Percentiles rank a stretch among this genome's conserved stretches.
Conservation (phyloP, 2,888 invertebrate species). For the Rhodophaea formosa region DNA sequence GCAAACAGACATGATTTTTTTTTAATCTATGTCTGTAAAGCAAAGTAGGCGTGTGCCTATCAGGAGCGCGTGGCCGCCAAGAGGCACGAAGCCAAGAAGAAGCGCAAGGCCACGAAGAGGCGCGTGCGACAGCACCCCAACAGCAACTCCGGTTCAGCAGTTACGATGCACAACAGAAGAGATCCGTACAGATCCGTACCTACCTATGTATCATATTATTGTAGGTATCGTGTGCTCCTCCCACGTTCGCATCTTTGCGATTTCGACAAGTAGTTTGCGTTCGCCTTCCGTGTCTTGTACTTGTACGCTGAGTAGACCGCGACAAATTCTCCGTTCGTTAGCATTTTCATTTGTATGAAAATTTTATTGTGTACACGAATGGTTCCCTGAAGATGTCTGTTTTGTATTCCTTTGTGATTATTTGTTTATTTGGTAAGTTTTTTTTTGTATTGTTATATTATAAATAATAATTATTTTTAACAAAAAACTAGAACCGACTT, state of each 20-base stretch:
- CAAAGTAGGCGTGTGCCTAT: no score
- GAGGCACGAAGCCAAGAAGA: no score
- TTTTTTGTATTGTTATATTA: background rate
- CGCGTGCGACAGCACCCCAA: no score
- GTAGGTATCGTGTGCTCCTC: slow-evolving; percentile 29
- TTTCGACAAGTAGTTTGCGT: slow-evolving; percentile 53
- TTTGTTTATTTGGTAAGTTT: slow-evolving; percentile 49
- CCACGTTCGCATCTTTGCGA: slow-evolving; percentile 48
- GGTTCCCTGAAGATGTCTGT: slow-evolving; percentile 51
- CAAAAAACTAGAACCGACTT: no score
- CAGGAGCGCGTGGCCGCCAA: no score
- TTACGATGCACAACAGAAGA: no score
- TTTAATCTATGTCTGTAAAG: no score
- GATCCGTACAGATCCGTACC: no score
- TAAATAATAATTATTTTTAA: background rate
- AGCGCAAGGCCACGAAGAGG: no score
- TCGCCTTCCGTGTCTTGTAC: slow-evolving; percentile 63
- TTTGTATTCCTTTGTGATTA: slow-evolving; percentile 42
- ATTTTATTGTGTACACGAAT: slow-evolving; percentile 35
- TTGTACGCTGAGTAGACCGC: slow-evolving; percentile 10
- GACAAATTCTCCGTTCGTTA: background rate
- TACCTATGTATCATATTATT: no score
- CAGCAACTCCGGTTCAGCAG: no score
- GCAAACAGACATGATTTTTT: no score
- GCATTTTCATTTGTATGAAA: background rate